Percentiles rank a stretch among this genome's conserved stretches.
Evolutionary conservation across 2,888 invertebrate genomes (phyloP).

Genomic region (Amphipyra tragopoginis): DNA sequence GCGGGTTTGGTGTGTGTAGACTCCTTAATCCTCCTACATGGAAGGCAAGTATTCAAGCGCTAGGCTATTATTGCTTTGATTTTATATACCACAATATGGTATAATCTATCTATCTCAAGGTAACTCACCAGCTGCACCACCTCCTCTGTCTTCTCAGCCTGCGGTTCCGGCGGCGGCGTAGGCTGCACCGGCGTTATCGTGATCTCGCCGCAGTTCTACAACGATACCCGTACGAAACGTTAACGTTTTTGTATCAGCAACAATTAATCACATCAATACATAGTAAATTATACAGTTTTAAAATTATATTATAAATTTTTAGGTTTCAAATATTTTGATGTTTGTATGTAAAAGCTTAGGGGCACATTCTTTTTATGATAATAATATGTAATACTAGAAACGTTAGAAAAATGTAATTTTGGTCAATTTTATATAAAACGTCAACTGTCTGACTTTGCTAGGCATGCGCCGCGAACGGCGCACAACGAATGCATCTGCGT

Average conservation of each 20-base stretch:
- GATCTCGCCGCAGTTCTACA: constrained; percentile 90
- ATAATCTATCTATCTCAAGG: too few relatives aligned
- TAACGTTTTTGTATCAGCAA: neutral
- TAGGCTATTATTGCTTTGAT: too few relatives aligned
- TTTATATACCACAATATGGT: too few relatives aligned
- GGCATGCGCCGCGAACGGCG: too few relatives aligned
- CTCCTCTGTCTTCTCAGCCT: constrained; percentile 80
- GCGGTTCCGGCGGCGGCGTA: constrained; percentile 76
- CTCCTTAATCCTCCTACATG: too few relatives aligned
- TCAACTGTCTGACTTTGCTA: too few relatives aligned
- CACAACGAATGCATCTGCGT: too few relatives aligned
- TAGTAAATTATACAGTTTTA: neutral
- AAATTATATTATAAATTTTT: neutral
- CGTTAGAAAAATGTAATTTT: too few relatives aligned
- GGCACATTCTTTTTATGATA: constrained; percentile 21
- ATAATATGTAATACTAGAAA: too few relatives aligned
- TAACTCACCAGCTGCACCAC: constrained; percentile 84
- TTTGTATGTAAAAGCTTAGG: constrained; percentile 35
- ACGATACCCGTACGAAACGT: constrained; percentile 27
- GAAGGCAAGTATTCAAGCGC: too few relatives aligned
- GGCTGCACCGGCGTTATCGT: constrained; percentile 90
- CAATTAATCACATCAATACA: neutral
- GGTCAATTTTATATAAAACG: too few relatives aligned
- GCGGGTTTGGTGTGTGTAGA: too few relatives aligned
- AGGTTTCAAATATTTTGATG: neutral